phyloP scores from a whole-genome alignment of 2,888 invertebrate species.

The Sesia bembeciformis region DNA sequence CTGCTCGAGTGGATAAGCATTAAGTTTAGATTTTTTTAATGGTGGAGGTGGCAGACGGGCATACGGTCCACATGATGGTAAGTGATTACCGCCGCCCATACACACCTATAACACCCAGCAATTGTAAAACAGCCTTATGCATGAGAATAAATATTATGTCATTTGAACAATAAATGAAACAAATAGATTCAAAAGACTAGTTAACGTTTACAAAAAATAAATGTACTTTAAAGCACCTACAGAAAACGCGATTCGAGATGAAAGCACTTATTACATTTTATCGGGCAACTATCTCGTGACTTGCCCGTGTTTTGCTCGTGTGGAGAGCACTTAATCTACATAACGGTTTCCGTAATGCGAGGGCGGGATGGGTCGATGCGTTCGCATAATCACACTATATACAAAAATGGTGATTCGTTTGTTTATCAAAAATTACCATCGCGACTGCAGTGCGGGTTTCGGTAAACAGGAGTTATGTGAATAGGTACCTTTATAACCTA shows the following conservation, averaged over 20 bases:
- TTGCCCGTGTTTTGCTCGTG: slow-evolving; percentile 14
- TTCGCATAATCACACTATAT: not conserved
- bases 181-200: not conserved
- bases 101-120: too few relatives aligned
- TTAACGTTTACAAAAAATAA: not conserved
- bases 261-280: slow-evolving; percentile 14
- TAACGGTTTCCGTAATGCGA: slow-evolving; percentile 31
- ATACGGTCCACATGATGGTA: too few relatives aligned
- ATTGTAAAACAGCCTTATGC: too few relatives aligned
- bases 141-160: too few relatives aligned
- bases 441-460: not conserved
- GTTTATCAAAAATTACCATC: not conserved
- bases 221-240: not conserved
- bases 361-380: slow-evolving; percentile 3
- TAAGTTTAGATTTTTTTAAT: too few relatives aligned
- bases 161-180: too few relatives aligned
- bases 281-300: slow-evolving; percentile 10
- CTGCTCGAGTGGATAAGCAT: too few relatives aligned
- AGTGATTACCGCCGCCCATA: too few relatives aligned
- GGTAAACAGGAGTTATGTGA: too few relatives aligned
- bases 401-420: not conserved
- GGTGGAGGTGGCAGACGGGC: too few relatives aligned
- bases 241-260: not conserved
- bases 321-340: slow-evolving; percentile 42
- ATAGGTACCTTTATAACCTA: too few relatives aligned